Evolutionary conservation across 92 coral and sea anemone species (phyloP).

Genomic region (Zoanthus solanderi): DNA sequence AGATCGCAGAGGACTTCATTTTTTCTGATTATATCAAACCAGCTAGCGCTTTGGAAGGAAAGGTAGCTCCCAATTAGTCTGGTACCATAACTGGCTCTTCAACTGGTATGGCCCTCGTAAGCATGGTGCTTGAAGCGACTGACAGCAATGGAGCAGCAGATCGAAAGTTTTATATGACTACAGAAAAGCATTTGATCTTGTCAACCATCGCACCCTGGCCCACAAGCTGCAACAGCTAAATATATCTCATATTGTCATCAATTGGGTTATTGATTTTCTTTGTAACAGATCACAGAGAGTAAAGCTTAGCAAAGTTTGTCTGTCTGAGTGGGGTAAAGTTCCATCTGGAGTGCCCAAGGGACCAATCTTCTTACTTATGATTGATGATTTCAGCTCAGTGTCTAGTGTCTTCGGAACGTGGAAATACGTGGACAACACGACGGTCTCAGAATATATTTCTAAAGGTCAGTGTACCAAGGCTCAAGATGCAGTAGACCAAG

Average conservation of each 20-base stretch:
- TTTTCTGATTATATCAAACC: no score
- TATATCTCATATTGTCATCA: neutral
- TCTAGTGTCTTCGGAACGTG: constrained; percentile 37
- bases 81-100: neutral
- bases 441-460: constrained; percentile 16
- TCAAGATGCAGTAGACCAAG: neutral
- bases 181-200: neutral
- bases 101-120: neutral
- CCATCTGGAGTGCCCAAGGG: constrained; percentile 30
- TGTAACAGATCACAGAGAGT: constrained; percentile 15
- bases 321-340: constrained; percentile 17
- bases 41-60: no score
- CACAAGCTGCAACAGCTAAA: neutral
- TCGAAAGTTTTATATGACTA: neutral
- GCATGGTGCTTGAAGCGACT: neutral
- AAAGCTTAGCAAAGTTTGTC: constrained; percentile 19
- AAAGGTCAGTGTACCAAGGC: neutral
- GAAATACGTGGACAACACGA: constrained; percentile 47
- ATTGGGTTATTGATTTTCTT: neutral
- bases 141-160: neutral
- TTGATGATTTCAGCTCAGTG: constrained; percentile 24
- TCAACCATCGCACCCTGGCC: neutral
- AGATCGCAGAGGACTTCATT: no score
- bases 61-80: neutral
- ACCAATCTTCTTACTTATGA: constrained; percentile 31